A percentile compares a stretch with the other conserved stretches of the same genome.
These are phyloP conservation scores for Amiota communis DNA, from an alignment of 2,888 invertebrate genomes.

Conservation along the genomic window DNA sequence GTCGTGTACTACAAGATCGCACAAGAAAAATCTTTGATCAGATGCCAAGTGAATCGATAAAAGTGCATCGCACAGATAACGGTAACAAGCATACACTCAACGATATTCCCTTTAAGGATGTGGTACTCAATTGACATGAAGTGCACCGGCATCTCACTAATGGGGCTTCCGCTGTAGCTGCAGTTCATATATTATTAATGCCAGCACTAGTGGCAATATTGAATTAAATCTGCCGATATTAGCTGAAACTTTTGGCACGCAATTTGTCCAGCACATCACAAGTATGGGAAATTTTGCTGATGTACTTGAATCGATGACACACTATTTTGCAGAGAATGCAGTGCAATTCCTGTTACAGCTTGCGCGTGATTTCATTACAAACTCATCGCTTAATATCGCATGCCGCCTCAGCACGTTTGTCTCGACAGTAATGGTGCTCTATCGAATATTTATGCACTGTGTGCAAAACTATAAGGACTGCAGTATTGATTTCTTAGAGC, in stretches of 20 bases:
- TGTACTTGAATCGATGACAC: too few species aligned
- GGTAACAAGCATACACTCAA: constrained; percentile 67
- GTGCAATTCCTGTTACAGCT: too few species aligned
- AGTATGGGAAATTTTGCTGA: too few species aligned
- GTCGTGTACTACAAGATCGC: constrained; percentile 53
- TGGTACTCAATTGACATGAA: constrained; percentile 44
- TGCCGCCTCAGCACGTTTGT: constrained; percentile 53
- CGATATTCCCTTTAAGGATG: constrained; percentile 65
- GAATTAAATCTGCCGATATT: constrained; percentile 39
- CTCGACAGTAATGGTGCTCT: constrained; percentile 61
- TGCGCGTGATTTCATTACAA: too few species aligned
- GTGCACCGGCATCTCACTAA: too few species aligned
- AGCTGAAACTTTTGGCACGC: too few species aligned
- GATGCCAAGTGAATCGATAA: constrained; percentile 47
- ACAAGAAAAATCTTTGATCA: constrained; percentile 48
- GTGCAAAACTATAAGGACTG: constrained; percentile 53
- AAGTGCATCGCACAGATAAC: too few species aligned
- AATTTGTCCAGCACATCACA: too few species aligned
- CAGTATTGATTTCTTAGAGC: constrained; percentile 47
- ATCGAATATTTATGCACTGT: constrained; percentile 57
- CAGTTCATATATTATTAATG: constrained; percentile 44
- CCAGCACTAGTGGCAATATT: constrained; percentile 23
- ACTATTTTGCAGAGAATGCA: too few species aligned
- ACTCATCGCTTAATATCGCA: too few species aligned
- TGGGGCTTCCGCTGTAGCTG: constrained; percentile 35